Base-by-base conservation (phyloP, 2,797 vertebrate genomes). In the Pteropus rufus region DNA sequence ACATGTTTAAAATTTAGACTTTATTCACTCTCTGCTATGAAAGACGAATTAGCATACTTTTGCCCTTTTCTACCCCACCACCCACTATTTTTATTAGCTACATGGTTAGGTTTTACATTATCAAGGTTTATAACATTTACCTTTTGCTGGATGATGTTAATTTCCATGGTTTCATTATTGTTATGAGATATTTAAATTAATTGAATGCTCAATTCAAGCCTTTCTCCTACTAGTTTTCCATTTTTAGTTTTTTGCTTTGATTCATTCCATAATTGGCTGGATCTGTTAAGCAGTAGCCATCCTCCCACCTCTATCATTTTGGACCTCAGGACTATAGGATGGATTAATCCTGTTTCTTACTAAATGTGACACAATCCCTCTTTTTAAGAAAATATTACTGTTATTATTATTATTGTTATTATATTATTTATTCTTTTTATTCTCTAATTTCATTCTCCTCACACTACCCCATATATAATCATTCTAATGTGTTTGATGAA, bases 141-240 rank as follows among this genome's bases (percentile, higher is more conserved):
- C 4, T 77, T 73, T 82, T 60, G 67, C 31, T 80, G 39, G 34
- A 7, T 70, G 21, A 75, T 56, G 52, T 70, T 84, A 89, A 87
- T 80, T 31, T 19, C 41, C 4, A 44, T 7, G 34, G 29, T 85
- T 95, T 87, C 29, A 67, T 93, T 64, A 85, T 81, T 77, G 44
- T 82, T 76, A 62, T 29, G 18, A 29, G 36, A 39, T 72, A 76
- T 89, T 91, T 94, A 94, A 93, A 70, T 97, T 64, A 93, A 76
- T 56, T 56, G 49, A 49, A 44, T 72, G 34, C 56, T 91, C 41
- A 95, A 23, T 19, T 75, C 16, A 64, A 77, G 24, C 62, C 64
- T 94, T 67, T 89, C 58, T 86, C 29, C 31, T 41, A 4, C 46
- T 23, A 10, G 7, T 52, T 72, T 91, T 79, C 31, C 1, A 36